phyloP scores from a whole-genome alignment of 2,888 invertebrate genomes.

The Drosophila formosana region DNA sequence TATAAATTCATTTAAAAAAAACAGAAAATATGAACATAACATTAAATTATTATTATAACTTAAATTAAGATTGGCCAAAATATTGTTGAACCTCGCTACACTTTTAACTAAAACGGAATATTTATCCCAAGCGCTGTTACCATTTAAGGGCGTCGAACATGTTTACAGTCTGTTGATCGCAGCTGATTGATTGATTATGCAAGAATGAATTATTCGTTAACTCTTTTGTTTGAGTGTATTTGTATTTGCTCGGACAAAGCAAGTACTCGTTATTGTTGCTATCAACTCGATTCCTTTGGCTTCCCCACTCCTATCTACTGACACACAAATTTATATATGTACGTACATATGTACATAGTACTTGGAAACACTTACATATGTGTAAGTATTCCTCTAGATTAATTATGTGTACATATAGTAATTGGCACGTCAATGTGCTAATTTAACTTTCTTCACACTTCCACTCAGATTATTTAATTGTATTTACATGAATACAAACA shows the following conservation, averaged over 20 bases:
- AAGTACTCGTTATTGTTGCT: background rate
- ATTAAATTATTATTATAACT: too few species aligned
- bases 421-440: background rate
- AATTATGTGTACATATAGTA: background rate
- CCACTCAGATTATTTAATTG: background rate
- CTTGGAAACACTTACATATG: background rate
- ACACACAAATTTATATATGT: background rate
- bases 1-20: too few species aligned
- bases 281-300: background rate
- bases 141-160: background rate
- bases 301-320: background rate
- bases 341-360: background rate
- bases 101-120: background rate
- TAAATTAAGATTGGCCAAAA: too few species aligned
- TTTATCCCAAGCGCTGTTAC: background rate
- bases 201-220: background rate
- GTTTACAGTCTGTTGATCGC: background rate
- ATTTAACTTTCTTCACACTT: constrained; percentile 15
- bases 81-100: background rate
- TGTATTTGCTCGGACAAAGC: background rate
- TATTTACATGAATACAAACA: background rate
- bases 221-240: background rate
- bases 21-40: too few species aligned
- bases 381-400: background rate
- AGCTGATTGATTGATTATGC: background rate